Evolutionary conservation across 2,797 vertebrate genomes (phyloP).

Genomic region (Myiothlypis coronata): DNA sequence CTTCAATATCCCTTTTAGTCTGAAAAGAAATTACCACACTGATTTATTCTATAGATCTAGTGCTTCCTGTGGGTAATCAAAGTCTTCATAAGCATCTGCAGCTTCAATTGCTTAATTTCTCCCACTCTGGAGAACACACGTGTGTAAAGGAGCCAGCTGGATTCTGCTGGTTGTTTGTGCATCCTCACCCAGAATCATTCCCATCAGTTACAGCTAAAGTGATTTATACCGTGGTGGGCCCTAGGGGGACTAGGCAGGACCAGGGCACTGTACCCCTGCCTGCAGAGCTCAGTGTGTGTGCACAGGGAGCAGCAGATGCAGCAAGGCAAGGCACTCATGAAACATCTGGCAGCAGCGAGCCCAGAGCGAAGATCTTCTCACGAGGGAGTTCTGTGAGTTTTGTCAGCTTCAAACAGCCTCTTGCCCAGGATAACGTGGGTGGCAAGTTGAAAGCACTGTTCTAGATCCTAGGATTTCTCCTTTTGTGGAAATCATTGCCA

Average conservation of each 20-base stretch:
- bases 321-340: not conserved
- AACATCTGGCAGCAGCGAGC: not conserved
- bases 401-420: not conserved
- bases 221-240: not conserved
- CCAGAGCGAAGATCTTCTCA: not conserved
- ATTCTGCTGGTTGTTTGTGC: not conserved
- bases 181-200: constrained; percentile 3
- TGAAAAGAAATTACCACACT: constrained; percentile 35
- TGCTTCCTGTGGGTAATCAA: constrained; percentile 53
- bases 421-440: not conserved
- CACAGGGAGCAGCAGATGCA: not conserved
- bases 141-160: constrained; percentile 13
- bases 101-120: constrained; percentile 17
- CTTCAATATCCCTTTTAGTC: constrained; percentile 34
- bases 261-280: not conserved
- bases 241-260: not conserved
- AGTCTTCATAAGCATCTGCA: constrained; percentile 31
- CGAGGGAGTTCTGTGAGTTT: not conserved
- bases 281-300: not conserved
- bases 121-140: not conserved
- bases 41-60: constrained; percentile 36
- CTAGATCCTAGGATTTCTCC: not conserved
- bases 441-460: not conserved
- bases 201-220: not conserved
- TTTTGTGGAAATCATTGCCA: not conserved